Base-by-base conservation (phyloP, 2,113 vertebrate species). In the Gracilinanus agilis region DNA sequence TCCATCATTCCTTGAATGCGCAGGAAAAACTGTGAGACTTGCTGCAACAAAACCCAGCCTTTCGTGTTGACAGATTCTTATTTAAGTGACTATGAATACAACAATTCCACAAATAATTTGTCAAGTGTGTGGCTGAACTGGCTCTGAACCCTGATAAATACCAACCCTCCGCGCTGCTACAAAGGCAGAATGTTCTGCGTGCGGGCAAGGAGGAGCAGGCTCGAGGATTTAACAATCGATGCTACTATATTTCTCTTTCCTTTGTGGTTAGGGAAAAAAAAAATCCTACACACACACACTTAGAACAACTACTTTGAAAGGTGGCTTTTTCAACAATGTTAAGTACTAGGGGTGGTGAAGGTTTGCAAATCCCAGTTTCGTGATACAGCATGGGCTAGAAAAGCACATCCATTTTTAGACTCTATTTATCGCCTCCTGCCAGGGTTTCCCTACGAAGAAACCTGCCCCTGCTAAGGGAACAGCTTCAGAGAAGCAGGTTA, bases 91-190 rank as follows among this genome's bases (percentile, higher is more conserved):
- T 99, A 99, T 99, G 99, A 99, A 99, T 99, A 99, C 99, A 99
- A 99, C 99, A 99, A 99, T 99, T 99, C 99, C 99, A 99, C 99
- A 99, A 99, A 99, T 99, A 99, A 99, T 99, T 99, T 99, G 99
- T 99, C 99, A 99, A 99, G 99, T 99, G 98, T 98, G 99, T 99
- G 99, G 99, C 99, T 99, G 99, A 99, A 99, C 99, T 99, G 98
- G 98, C 99, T 99, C 99, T 99, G 99, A 99, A 99, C 99, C 99
- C 98, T 98, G 98, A 99, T 99, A 99, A 99, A 99, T 98, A 99
- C 99, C 98, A 98, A 98, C 98, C 98, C 98, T 98, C 98, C 98
- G 98, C 97, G 90, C 97, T 54, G 97, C 98, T 98, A 98, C 98
- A 98, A 98, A 98, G 98, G 98, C 98, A 97, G 95, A 96, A 93